Conservation (phyloP, 2,888 invertebrate genomes). For the Zootermopsis nevadensis region DNA sequence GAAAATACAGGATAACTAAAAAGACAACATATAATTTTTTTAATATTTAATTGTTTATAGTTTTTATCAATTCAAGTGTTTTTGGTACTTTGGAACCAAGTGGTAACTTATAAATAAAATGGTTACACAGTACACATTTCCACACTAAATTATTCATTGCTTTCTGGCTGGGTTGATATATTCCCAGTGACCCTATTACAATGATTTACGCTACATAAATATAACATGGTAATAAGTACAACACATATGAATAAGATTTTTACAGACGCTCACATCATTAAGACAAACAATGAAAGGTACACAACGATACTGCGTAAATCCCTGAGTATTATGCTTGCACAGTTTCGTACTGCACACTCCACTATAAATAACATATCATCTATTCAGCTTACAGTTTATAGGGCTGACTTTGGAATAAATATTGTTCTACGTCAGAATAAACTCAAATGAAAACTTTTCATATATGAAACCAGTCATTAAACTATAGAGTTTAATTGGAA, state of each 20-base stretch:
- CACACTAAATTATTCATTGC: conserved; percentile 12
- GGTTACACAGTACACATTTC: conserved; percentile 14
- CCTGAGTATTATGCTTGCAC: conserved; percentile 23
- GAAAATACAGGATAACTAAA: neutral
- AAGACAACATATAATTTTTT: neutral
- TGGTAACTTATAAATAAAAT: conserved; percentile 28
- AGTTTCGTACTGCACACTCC: neutral
- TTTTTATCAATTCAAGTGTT: neutral
- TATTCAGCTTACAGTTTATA: neutral
- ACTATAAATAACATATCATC: neutral
- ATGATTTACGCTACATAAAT: conserved; percentile 18
- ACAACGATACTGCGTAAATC: conserved; percentile 14
- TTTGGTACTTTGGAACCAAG: conserved; percentile 10
- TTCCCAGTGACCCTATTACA: conserved; percentile 17
- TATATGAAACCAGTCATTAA: neutral
- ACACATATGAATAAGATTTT: conserved; percentile 20
- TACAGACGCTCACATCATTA: neutral
- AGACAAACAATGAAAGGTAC: conserved; percentile 9
- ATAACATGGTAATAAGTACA: conserved; percentile 19
- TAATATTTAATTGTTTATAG: neutral
- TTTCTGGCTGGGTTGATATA: neutral
- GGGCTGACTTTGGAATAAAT: neutral
- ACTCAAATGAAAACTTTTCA: neutral
- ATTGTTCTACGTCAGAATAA: neutral
- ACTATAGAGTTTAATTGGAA: neutral